phyloP scores from a whole-genome alignment of 2,797 vertebrate genomes.

The Sciurus vulgaris region DNA sequence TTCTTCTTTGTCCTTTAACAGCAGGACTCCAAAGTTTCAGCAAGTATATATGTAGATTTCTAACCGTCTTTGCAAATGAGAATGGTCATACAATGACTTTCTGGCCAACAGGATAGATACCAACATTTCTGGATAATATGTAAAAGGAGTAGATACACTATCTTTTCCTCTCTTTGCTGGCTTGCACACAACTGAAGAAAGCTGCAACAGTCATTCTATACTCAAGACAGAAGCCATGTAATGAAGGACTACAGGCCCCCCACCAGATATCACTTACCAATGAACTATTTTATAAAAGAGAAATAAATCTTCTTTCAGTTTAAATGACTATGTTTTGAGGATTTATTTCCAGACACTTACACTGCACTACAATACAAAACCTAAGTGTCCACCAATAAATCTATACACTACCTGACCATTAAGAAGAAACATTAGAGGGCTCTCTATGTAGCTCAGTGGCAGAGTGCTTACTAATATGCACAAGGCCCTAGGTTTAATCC shows the following conservation, averaged over 20 bases:
- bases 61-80: not conserved
- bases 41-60: not conserved
- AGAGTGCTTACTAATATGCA: not conserved
- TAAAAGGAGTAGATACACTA: not conserved
- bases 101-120: not conserved
- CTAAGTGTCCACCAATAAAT: conserved; percentile 52
- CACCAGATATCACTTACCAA: not conserved
- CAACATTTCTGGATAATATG: not conserved
- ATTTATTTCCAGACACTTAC: not conserved
- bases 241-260: not conserved
- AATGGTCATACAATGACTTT: not conserved
- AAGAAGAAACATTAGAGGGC: conserved; percentile 34
- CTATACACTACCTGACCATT: not conserved
- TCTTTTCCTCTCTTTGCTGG: not conserved
- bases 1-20: conserved; percentile 41
- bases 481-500: not conserved
- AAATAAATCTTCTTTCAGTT: conserved; percentile 4
- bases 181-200: not conserved
- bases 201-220: not conserved
- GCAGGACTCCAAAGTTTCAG: not conserved
- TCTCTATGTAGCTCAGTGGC: not conserved
- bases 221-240: not conserved
- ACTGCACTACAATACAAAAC: not conserved
- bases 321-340: not conserved
- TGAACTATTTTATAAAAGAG: not conserved